Percentiles rank a stretch among this genome's conserved stretches.
phyloP scores from a whole-genome alignment of 2,797 vertebrate species.

The Antrozous pallidus region DNA sequence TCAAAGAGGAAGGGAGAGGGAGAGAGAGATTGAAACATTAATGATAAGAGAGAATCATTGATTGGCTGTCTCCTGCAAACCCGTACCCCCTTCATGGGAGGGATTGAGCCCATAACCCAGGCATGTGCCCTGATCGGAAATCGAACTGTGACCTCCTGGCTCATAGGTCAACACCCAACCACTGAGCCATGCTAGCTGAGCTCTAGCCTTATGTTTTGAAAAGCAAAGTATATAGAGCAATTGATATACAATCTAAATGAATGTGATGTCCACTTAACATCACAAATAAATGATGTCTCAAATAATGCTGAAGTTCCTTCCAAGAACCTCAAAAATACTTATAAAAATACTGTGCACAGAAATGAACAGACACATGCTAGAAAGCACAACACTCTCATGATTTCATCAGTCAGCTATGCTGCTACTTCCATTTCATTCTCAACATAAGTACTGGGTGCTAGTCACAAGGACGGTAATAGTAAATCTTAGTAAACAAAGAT shows the following conservation, averaged over 20 bases:
- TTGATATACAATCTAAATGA: background rate
- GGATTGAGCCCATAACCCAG: too few species aligned
- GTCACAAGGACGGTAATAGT: background rate
- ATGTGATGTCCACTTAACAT: background rate
- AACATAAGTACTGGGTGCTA: background rate
- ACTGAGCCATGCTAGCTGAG: too few species aligned
- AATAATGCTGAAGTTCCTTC: background rate
- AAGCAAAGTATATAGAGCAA: background rate
- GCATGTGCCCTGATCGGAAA: too few species aligned
- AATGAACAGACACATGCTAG: background rate
- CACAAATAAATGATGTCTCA: conserved; percentile 1
- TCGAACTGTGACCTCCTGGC: too few species aligned
- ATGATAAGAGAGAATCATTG: too few species aligned
- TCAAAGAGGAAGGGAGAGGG: too few species aligned
- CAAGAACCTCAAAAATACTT: background rate
- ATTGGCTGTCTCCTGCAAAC: too few species aligned
- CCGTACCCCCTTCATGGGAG: too few species aligned
- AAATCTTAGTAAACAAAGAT: background rate
- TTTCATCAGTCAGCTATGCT: background rate
- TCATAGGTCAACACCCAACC: too few species aligned
- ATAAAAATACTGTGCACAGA: background rate
- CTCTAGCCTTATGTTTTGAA: background rate
- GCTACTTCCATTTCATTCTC: background rate
- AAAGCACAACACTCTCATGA: background rate
- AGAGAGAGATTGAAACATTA: too few species aligned